These are phyloP conservation scores for Condylura cristata DNA, from an alignment of 2,113 vertebrate genomes.

Conservation along the genomic window DNA sequence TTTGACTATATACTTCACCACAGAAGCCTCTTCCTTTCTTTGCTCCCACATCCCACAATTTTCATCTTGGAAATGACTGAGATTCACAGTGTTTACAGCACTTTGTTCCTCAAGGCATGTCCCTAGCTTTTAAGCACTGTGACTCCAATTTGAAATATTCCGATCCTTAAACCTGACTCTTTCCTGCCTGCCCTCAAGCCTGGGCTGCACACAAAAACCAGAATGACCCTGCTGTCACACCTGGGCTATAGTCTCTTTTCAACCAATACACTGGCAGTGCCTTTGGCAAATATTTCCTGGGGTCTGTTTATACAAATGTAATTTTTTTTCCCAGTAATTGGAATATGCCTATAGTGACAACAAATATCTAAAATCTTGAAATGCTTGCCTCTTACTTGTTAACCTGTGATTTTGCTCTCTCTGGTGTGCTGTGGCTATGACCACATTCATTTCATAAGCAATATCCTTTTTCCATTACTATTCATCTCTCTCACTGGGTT, in stretches of 20 bases:
- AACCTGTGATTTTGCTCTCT: constrained; percentile 73
- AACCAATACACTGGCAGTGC: constrained; percentile 22
- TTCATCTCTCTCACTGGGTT: constrained; percentile 54
- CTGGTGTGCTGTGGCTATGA: neutral
- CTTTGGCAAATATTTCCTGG: constrained; percentile 67
- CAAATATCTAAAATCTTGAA: constrained; percentile 65
- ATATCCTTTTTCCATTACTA: constrained; percentile 53
- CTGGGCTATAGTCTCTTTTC: constrained; percentile 23
- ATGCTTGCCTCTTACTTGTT: constrained; percentile 66
- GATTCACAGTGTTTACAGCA: constrained; percentile 31
- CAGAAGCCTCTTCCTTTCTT: neutral
- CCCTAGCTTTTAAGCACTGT: constrained; percentile 29
- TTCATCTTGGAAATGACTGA: constrained; percentile 32
- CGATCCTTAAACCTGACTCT: constrained; percentile 41
- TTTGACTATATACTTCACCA: neutral
- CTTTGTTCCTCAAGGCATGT: constrained; percentile 39
- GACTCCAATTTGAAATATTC: constrained; percentile 60
- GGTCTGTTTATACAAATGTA: constrained; percentile 69
- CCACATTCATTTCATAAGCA: constrained; percentile 54
- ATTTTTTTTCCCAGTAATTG: constrained; percentile 58
- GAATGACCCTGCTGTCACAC: constrained; percentile 57
- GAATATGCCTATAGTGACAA: constrained; percentile 53
- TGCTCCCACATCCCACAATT: neutral
- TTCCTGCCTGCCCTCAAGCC: constrained; percentile 20
- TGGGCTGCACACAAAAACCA: constrained; percentile 36